These are phyloP conservation scores for Parascotia fuliginaria DNA, from an alignment of 2,888 invertebrate genomes.

Conservation along the genomic window DNA sequence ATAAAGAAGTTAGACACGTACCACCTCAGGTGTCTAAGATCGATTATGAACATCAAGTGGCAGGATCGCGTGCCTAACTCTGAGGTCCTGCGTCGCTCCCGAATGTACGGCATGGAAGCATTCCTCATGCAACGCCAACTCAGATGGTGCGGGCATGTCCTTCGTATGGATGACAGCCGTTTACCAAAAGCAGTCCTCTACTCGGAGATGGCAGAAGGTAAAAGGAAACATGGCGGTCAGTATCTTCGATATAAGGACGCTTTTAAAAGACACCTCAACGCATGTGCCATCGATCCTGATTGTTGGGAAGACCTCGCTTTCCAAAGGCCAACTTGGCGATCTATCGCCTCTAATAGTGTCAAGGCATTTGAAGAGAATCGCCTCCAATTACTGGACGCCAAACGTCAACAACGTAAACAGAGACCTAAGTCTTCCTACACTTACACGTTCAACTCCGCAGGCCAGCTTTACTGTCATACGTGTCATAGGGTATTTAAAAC, in stretches of 20 bases:
- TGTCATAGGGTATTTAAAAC: not conserved
- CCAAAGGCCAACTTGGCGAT: not conserved
- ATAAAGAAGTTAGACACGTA: not conserved
- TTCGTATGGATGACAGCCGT: constrained; percentile 4
- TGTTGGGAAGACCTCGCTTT: not conserved
- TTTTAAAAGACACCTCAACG: not conserved
- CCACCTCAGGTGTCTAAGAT: not conserved
- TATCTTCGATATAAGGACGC: not conserved
- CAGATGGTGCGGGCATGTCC: constrained; percentile 11
- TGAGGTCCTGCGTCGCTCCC: not conserved
- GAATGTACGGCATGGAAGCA: not conserved
- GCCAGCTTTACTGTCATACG: not conserved
- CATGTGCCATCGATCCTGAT: not conserved
- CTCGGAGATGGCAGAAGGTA: not conserved
- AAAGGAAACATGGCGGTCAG: not conserved
- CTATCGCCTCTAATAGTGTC: not conserved
- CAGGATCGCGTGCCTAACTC: not conserved
- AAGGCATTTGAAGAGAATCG: not conserved
- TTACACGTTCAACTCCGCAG: not conserved
- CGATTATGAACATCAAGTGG: not conserved
- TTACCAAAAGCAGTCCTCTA: constrained; percentile 2
- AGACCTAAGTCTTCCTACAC: not conserved
- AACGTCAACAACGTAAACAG: not conserved
- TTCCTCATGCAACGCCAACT: not conserved
- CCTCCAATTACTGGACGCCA: not conserved